Conservation (phyloP, 1,140 invertebrate species). For the Drosophila saltans region DNA sequence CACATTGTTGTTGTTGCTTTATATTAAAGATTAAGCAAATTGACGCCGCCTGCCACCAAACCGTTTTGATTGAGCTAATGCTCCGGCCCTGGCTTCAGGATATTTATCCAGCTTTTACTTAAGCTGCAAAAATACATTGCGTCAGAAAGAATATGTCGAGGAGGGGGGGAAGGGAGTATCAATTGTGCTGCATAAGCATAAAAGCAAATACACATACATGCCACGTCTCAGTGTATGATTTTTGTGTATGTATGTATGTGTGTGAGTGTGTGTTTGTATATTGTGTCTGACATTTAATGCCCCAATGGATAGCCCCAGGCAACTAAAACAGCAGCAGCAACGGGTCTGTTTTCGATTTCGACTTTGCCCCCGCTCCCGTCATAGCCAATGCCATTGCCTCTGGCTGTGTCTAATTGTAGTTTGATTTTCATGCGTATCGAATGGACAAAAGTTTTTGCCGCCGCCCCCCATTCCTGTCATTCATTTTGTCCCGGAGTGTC, state of each 20-base stretch:
- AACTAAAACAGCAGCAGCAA: constrained; percentile 17
- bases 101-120: constrained; percentile 78
- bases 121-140: constrained; percentile 76
- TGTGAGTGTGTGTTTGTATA: constrained; percentile 2
- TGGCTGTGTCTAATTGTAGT: constrained; percentile 74
- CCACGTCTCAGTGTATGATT: constrained; percentile 8
- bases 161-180: constrained; percentile 22
- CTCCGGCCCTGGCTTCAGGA: constrained; percentile 30
- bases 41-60: constrained; percentile 45
- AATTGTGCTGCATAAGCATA: constrained; percentile 67
- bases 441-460: constrained; percentile 51
- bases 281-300: constrained; percentile 46
- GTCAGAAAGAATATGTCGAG: constrained; percentile 25
- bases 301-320: constrained; percentile 29
- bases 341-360: constrained; percentile 12
- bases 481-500: constrained; percentile 48
- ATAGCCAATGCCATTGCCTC: neutral
- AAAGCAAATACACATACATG: constrained; percentile 52
- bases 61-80: constrained; percentile 59
- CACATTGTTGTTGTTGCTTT: constrained; percentile 3
- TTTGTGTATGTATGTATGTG: neutral
- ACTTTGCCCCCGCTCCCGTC: neutral
- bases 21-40: constrained; percentile 67
- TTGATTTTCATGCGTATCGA: constrained; percentile 78
- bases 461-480: neutral